Evolutionary conservation across 2,888 invertebrate genomes (phyloP).

Genomic region (Agrotis ipsilon): DNA sequence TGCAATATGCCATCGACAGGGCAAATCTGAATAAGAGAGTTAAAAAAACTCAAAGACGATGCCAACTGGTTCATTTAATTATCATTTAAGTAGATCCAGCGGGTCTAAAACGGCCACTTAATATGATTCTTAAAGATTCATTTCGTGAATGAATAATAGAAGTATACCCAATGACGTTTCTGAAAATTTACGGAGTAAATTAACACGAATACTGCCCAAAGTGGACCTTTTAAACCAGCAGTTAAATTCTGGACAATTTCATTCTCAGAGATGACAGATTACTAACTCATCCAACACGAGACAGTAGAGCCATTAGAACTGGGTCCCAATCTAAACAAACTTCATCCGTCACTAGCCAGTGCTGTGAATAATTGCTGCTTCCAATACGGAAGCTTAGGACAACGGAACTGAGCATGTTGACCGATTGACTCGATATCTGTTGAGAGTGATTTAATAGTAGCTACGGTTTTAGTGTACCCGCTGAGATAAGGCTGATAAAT

Average conservation of each 20-base stretch:
- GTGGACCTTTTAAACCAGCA: too few species aligned
- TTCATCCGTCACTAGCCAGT: background rate
- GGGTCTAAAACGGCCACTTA: too few species aligned
- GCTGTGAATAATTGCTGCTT: slow-evolving; percentile 11
- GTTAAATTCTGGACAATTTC: background rate
- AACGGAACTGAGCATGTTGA: slow-evolving; percentile 25
- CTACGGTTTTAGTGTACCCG: background rate
- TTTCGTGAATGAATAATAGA: too few species aligned
- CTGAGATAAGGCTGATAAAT: background rate
- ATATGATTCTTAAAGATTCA: too few species aligned
- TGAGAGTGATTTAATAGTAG: slow-evolving; percentile 21
- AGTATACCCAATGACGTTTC: too few species aligned
- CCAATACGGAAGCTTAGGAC: slow-evolving; percentile 25
- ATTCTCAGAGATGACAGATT: background rate
- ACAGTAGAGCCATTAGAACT: slow-evolving; percentile 7
- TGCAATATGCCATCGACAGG: too few species aligned
- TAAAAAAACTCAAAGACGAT: too few species aligned
- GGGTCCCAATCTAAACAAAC: slow-evolving; percentile 23
- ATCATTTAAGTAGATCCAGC: too few species aligned
- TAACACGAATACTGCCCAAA: too few species aligned
- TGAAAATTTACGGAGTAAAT: too few species aligned
- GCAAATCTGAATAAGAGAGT: too few species aligned
- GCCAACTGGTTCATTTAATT: too few species aligned
- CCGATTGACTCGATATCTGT: slow-evolving; percentile 34
- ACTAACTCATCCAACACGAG: background rate